Percentiles rank a stretch among this genome's conserved stretches.
Evolutionary conservation across 2,113 vertebrate genomes (phyloP).

Genomic region (Heloderma charlesbogerti): DNA sequence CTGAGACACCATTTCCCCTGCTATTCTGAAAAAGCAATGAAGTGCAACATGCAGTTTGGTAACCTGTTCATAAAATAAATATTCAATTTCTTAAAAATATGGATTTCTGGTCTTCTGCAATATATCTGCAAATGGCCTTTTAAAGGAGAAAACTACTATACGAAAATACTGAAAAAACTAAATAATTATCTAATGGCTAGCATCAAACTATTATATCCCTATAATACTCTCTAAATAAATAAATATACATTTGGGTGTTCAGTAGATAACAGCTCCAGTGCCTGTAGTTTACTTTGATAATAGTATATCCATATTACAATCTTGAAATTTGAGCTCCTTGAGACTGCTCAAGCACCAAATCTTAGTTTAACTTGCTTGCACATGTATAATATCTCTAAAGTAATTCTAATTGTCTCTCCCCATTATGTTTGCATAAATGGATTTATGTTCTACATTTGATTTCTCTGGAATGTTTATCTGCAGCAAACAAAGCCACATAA

Average conservation of each 20-base stretch:
- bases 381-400: constrained; percentile 35
- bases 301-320: neutral
- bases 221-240: neutral
- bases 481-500: constrained; percentile 75
- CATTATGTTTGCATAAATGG: constrained; percentile 58
- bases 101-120: neutral
- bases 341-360: neutral
- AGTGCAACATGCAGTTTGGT: neutral
- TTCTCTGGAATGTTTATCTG: constrained; percentile 71
- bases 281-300: neutral
- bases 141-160: neutral
- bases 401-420: constrained; percentile 54
- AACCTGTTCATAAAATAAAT: neutral
- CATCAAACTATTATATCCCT: neutral
- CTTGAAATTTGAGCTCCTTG: constrained; percentile 24
- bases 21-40: neutral
- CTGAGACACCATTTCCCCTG: neutral
- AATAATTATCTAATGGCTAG: neutral
- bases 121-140: neutral
- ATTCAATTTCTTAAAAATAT: neutral
- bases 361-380: constrained; percentile 42
- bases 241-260: neutral
- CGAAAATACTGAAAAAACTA: neutral
- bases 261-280: neutral
- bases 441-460: constrained; percentile 69